Evolutionary conservation across 2,797 vertebrate species (phyloP), one percentile per base, ranked within the genome.

Genomic region (Hylomyscus alleni): DNA sequence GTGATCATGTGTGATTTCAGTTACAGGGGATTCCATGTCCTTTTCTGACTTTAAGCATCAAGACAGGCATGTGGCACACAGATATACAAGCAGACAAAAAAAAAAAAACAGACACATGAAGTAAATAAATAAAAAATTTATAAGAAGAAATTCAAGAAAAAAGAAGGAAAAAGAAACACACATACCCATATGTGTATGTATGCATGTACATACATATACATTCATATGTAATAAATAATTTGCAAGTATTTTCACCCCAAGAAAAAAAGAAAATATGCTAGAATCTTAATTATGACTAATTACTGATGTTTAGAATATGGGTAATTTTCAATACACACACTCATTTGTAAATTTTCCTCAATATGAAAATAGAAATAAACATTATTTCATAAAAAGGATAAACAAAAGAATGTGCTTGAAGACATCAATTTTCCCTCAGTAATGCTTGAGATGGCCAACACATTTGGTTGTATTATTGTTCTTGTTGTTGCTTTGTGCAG

Each of bases 401-500:
- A 82, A 47, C 0, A 24, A 7, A 90, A 54, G 19, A 75, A 17
- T 76, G 50, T 82, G 65, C 60, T 40, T 82, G 62, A 92, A 85
- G 62, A 20, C 44, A 9, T 13, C 72, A 12, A 56, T 82, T 88
- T 44, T 73, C 75, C 65, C 56, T 88, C 34, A 72, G 62, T 80
- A 75, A 31, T 19, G 24, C 12, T 91, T 3, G 44, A 62, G 9
- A 10, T 40, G 10, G 78, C 24, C 95, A 26, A 91, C 20, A 85
- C 44, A 76, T 62, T 31, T 92, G 50, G 29, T 40, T 54, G 34
- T 14, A 90, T 26, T 69, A 31, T 22, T 40, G 96, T 94, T 34
- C 47, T 50, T 89, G 81, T 78, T 50, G 77, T 52, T 90, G 44
- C 88, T 94, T 37, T 90, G 8, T 84, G 47, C 86, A n/a, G 72